A percentile compares a stretch with the other conserved stretches of the same genome.
Conservation (phyloP, 2,888 invertebrate species). For the Ptychoptera contaminata region DNA sequence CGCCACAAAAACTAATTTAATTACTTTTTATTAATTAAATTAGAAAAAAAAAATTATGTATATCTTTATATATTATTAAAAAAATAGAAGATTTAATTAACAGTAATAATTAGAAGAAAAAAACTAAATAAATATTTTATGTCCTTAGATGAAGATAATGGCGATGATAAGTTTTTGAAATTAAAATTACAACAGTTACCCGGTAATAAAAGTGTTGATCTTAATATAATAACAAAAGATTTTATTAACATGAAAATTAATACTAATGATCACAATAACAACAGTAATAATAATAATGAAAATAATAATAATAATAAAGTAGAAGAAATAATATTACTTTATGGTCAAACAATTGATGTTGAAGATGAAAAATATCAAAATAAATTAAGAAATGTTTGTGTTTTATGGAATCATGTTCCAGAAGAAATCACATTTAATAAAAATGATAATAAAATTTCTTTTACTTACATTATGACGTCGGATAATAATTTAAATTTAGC, state of each 20-base stretch:
- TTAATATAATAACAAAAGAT: too few relatives aligned
- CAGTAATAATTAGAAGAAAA: too few relatives aligned
- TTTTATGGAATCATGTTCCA: constrained; percentile 16
- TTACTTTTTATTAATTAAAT: too few relatives aligned
- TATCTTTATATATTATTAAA: too few relatives aligned
- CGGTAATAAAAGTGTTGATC: constrained; percentile 5
- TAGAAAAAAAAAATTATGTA: too few relatives aligned
- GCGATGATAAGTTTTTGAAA: not conserved
- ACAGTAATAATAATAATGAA: constrained; percentile 4
- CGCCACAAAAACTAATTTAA: too few relatives aligned
- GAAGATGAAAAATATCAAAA: constrained; percentile 21
- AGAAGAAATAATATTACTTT: constrained; percentile 3
- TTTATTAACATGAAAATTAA: constrained; percentile 4
- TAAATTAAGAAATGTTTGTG: constrained; percentile 17
- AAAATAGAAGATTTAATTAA: too few relatives aligned
- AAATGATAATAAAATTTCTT: constrained; percentile 17
- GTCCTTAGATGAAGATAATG: not conserved
- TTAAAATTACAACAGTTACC: constrained; percentile 1
- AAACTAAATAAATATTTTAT: too few relatives aligned
- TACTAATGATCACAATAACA: constrained; percentile 4
- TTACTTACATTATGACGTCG: constrained; percentile 38
- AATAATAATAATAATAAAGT: not conserved
- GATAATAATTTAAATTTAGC: constrained; percentile 36
- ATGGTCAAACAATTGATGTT: constrained; percentile 18
- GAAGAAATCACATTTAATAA: constrained; percentile 16